These are phyloP conservation scores for Sceliomorpha sp. DNA, from an alignment of 2,888 invertebrate species.

Conservation along the genomic window DNA sequence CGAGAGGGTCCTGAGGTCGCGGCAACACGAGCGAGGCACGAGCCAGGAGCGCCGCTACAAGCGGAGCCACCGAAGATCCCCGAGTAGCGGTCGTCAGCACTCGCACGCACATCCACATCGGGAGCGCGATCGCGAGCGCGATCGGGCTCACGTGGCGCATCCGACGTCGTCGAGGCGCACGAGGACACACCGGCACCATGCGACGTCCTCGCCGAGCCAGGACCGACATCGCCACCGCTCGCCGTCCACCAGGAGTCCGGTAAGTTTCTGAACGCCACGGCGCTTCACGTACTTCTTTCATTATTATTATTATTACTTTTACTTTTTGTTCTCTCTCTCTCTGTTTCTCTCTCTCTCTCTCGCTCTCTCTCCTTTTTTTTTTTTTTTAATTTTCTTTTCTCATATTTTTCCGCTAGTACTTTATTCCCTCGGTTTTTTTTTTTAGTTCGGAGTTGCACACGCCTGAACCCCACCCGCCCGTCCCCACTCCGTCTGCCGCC, in stretches of 20 bases:
- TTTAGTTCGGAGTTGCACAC: no score
- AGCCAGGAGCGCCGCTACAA: slow-evolving; percentile 92
- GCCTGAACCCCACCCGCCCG: no score
- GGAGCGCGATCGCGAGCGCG: slow-evolving; percentile 69
- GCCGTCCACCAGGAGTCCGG: slow-evolving; percentile 76
- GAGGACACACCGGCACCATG: slow-evolving; percentile 71
- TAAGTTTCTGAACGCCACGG: slow-evolving; percentile 65
- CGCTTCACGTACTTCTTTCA: not conserved
- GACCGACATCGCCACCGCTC: slow-evolving; percentile 74
- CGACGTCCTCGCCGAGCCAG: slow-evolving; percentile 71
- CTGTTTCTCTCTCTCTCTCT: slow-evolving; percentile 30
- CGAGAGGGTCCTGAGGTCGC: slow-evolving; percentile 83
- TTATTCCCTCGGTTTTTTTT: no score
- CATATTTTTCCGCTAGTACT: no score
- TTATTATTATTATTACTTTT: no score
- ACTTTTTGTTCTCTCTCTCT: no score
- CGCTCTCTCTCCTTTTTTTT: slow-evolving; percentile 8
- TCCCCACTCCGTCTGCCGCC: no score
- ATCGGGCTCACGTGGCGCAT: slow-evolving; percentile 65
- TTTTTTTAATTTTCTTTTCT: slow-evolving; percentile 17
- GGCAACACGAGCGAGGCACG: slow-evolving; percentile 87
- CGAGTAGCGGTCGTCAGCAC: slow-evolving; percentile 88
- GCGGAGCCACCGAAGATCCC: slow-evolving; percentile 91
- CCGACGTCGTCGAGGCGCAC: slow-evolving; percentile 70
- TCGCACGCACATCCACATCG: slow-evolving; percentile 77